Evolutionary conservation across 2,113 vertebrate genomes (phyloP), one percentile per base, ranked within the genome.

Genomic region (Seriola dumerili): DNA sequence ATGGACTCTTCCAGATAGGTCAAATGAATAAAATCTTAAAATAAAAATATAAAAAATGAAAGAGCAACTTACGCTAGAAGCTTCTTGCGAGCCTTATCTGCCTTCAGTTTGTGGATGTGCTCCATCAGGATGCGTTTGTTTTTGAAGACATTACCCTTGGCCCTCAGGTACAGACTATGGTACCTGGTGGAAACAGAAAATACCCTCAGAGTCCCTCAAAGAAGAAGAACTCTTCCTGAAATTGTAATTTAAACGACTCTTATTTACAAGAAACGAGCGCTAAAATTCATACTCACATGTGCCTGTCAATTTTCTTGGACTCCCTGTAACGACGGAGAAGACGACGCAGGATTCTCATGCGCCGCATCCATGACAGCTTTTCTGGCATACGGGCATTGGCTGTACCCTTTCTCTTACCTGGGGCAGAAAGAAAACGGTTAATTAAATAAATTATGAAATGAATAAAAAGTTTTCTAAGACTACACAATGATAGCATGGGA

Each of bases 91-190:
- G 98, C 97, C 69, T 99, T 98, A 76, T 99, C 98, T 0, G 98
- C 98, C 96, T 99, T 99, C 83, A 99, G 96, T 82, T 99, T 99
- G 92, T 99, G 98, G 91, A 99, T 99, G 95, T 99, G 98, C 85
- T 99, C 98, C 97, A 99, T 99, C 69, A 99, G 96, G 92, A 99
- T 98, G 38, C 97, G 94, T 88, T 99, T 99, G 94, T 99, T 99
- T 93, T 99, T 99, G 94, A 99, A 99, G 67, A 99, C 97, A 0
- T 99, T 99, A 7, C 97, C 98, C 91, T 99, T 99, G 8, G 98
- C 97, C 90, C 95, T 98, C 92, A 99, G 96, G 86, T 99, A 99
- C 9, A 99, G 95, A 90, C 97, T 99, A 94, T 99, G 97, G 70
- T 99, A 99, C 98, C 98, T 99, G 25, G 7, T 62, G 17, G 21